phyloP scores from a whole-genome alignment of 1,140 invertebrate species.

The Lepidurus arcticus region DNA sequence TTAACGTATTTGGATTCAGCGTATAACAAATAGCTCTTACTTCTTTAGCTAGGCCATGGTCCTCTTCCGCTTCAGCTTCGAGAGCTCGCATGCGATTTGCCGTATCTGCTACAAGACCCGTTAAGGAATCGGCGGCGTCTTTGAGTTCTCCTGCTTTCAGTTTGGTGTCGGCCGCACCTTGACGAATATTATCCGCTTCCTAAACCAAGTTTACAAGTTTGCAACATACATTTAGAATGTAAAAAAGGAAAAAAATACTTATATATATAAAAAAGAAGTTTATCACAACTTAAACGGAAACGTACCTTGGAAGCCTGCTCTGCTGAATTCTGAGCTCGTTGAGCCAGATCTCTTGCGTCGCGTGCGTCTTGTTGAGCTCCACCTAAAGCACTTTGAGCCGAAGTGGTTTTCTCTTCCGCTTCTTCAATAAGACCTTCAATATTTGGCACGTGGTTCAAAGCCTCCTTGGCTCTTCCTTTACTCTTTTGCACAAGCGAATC shows the following conservation, averaged over 20 bases:
- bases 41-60: conserved; percentile 64
- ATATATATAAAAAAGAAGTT: conserved; percentile 15
- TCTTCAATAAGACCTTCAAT: conserved; percentile 58
- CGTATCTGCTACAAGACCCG: conserved; percentile 62
- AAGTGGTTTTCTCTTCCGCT: conserved; percentile 54
- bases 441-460: conserved; percentile 55
- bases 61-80: conserved; percentile 65
- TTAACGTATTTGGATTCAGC: no score
- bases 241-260: conserved; percentile 27
- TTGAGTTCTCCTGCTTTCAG: conserved; percentile 63
- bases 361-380: conserved; percentile 72
- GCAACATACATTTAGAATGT: not conserved
- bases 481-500: conserved; percentile 79
- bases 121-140: conserved; percentile 68
- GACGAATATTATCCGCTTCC: conserved; percentile 68
- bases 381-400: conserved; percentile 53
- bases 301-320: conserved; percentile 65
- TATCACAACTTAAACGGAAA: conserved; percentile 20
- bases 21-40: conserved; percentile 47
- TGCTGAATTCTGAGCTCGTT: conserved; percentile 65
- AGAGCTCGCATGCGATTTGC: conserved; percentile 61
- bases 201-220: conserved; percentile 42
- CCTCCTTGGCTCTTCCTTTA: conserved; percentile 60
- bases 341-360: conserved; percentile 65
- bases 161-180: conserved; percentile 68